Percentiles rank a stretch among this genome's conserved stretches.
Conservation (phyloP, 2,797 vertebrate genomes). For the Synaphobranchus kaupii region DNA sequence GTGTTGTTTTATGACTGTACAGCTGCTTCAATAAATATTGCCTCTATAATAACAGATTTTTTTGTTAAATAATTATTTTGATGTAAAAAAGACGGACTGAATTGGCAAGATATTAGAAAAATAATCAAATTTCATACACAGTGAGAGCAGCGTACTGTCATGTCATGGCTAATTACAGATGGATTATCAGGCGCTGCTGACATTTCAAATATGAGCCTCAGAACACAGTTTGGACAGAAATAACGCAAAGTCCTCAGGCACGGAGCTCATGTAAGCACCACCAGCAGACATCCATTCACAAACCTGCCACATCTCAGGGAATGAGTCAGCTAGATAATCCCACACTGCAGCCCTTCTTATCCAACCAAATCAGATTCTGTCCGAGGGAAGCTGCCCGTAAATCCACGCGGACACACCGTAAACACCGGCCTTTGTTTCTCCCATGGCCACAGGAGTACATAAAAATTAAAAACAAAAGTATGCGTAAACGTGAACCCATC, state of each 20-base stretch:
- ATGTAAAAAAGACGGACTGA: not conserved
- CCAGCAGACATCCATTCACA: not conserved
- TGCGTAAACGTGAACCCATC: not conserved
- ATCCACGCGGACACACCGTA: not conserved
- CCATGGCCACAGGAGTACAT: slow-evolving; percentile 2
- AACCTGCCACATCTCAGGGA: not conserved
- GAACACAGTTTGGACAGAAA: not conserved
- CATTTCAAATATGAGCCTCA: not conserved
- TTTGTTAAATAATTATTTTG: no score
- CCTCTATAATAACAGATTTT: not conserved
- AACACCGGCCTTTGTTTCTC: not conserved
- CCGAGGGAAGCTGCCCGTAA: not conserved
- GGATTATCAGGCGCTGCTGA: not conserved
- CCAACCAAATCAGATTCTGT: not conserved
- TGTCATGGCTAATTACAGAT: not conserved
- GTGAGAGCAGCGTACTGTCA: not conserved
- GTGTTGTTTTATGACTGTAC: not conserved
- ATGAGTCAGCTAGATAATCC: not conserved
- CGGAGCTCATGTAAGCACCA: not conserved
- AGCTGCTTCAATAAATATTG: not conserved
- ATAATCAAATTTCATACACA: not conserved
- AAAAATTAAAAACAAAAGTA: not conserved
- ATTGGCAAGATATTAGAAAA: not conserved
- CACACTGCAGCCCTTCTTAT: not conserved
- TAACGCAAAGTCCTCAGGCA: not conserved